These are phyloP conservation scores for Syrrhaptes paradoxus DNA, from an alignment of 2,113 vertebrate species.

Conservation along the genomic window DNA sequence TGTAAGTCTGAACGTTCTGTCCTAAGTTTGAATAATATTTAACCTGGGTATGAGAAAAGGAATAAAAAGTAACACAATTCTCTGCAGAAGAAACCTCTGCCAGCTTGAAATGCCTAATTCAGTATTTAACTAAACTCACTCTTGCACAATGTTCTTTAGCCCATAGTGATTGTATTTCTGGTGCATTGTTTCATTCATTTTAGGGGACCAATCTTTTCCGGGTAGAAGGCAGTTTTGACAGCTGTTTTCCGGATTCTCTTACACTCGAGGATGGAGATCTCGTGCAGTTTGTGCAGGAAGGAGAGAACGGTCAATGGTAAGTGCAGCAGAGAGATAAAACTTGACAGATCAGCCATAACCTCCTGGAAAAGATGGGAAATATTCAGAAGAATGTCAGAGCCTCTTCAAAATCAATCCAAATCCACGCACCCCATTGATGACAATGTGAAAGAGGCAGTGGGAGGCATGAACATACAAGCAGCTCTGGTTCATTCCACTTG, in stretches of 20 bases:
- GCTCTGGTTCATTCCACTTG: background rate
- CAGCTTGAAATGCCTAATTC: background rate
- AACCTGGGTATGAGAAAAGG: background rate
- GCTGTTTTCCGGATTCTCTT: conserved; percentile 69
- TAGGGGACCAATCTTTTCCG: conserved; percentile 78
- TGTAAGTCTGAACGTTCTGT: background rate
- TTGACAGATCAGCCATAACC: background rate
- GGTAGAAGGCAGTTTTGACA: conserved; percentile 82
- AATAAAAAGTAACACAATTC: background rate
- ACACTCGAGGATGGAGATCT: conserved; percentile 77
- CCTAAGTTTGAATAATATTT: background rate
- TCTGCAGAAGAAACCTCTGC: background rate
- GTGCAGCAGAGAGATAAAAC: conserved; percentile 34
- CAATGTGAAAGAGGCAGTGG: background rate
- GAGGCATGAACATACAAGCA: background rate
- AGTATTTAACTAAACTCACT: background rate
- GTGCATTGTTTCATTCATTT: background rate
- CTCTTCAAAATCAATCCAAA: background rate
- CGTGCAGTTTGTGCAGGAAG: conserved; percentile 84
- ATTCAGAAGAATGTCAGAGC: background rate
- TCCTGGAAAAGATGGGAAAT: background rate
- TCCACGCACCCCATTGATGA: background rate
- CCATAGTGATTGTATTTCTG: background rate
- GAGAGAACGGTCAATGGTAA: conserved; percentile 85
- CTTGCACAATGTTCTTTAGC: background rate